Evolutionary conservation across 2,797 vertebrate species (phyloP).

Genomic region (Morus bassanus): DNA sequence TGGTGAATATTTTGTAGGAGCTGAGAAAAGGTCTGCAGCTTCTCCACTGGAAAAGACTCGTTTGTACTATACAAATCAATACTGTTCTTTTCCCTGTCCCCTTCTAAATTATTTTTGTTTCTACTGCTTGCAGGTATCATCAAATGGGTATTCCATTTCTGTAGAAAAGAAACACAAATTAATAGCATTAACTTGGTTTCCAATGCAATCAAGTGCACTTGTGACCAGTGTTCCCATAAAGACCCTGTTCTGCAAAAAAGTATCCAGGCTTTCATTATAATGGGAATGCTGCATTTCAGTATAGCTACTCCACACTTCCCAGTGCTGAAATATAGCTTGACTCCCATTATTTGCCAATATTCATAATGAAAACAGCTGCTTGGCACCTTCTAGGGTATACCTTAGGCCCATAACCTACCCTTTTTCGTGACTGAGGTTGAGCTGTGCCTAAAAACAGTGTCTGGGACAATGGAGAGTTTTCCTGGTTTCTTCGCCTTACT

Average conservation of each 20-base stretch:
- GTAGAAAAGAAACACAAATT: background rate
- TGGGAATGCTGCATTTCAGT: background rate
- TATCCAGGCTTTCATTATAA: background rate
- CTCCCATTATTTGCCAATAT: background rate
- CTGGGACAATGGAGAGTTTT: background rate
- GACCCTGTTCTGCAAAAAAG: background rate
- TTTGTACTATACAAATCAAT: background rate
- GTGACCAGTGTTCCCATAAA: background rate
- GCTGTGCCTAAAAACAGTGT: constrained; percentile 49
- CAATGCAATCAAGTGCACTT: background rate
- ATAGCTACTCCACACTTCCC: background rate
- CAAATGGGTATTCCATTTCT: constrained; percentile 84
- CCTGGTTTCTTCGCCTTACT: constrained; percentile 76
- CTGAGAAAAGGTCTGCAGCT: constrained; percentile 83
- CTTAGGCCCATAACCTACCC: constrained; percentile 75
- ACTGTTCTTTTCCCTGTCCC: background rate
- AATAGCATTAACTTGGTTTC: background rate
- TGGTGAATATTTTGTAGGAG: constrained; percentile 86
- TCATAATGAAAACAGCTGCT: background rate
- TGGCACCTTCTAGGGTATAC: background rate
- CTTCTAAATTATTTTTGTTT: background rate
- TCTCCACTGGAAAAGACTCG: constrained; percentile 77
- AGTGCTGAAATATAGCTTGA: background rate
- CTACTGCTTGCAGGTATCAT: constrained; percentile 65
- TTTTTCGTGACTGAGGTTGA: constrained; percentile 73